A percentile compares a stretch with the other conserved stretches of the same genome.
These are phyloP conservation scores for Phaethornis superciliosus DNA, from an alignment of 2,113 vertebrate species.

Conservation along the genomic window DNA sequence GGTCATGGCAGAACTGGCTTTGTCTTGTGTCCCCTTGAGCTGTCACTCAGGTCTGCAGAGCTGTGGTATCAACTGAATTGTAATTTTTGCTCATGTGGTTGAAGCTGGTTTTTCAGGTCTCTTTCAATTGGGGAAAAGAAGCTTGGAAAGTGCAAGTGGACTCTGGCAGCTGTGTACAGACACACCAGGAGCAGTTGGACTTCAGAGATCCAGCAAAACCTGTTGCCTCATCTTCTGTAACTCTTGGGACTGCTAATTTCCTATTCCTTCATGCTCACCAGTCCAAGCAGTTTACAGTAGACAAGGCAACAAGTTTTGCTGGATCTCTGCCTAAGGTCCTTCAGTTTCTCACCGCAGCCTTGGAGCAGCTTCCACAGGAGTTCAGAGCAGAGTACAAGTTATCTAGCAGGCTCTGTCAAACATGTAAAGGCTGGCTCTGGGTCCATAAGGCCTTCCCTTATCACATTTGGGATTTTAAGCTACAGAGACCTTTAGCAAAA, in stretches of 20 bases:
- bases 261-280: not conserved
- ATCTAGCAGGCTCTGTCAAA: not conserved
- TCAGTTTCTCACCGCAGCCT: not conserved
- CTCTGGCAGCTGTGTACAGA: not conserved
- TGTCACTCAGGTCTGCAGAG: not conserved
- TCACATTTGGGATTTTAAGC: not conserved
- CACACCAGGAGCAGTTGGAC: not conserved
- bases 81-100: not conserved
- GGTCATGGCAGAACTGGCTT: not conserved
- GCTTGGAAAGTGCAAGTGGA: not conserved
- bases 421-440: not conserved
- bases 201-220: not conserved
- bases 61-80: not conserved
- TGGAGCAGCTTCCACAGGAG: not conserved
- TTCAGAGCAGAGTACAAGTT: not conserved
- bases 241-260: not conserved
- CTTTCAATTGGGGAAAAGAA: not conserved
- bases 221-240: too few species aligned
- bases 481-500: not conserved
- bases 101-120: constrained; percentile 8
- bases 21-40: not conserved
- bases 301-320: not conserved
- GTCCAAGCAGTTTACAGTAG: not conserved
- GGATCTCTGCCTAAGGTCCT: not conserved
- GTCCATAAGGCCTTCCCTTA: not conserved